Percentiles rank a stretch among this genome's conserved stretches.
Conservation (phyloP, 2,797 vertebrate species). For the Ctenopoma multispine region DNA sequence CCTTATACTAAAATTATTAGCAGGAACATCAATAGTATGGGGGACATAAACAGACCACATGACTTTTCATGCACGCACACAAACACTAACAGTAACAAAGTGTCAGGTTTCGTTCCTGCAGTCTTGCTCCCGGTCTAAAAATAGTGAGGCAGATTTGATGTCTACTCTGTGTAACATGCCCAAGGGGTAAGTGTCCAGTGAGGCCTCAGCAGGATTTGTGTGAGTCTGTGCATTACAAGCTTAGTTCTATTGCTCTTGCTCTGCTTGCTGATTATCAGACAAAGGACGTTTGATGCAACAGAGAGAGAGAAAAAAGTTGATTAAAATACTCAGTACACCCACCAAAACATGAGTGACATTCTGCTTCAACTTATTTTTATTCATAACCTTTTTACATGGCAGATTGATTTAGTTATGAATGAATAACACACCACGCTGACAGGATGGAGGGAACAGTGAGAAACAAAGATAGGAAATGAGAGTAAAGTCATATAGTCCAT, state of each 20-base stretch:
- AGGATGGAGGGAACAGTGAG: neutral
- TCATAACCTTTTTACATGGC: slow-evolving; percentile 23
- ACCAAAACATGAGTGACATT: slow-evolving; percentile 5
- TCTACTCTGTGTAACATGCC: slow-evolving; percentile 67
- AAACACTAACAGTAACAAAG: slow-evolving; percentile 65
- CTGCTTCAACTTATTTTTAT: slow-evolving; percentile 40
- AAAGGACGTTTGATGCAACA: neutral
- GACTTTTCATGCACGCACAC: slow-evolving; percentile 23
- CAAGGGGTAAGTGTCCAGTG: slow-evolving; percentile 61
- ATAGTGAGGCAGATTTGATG: slow-evolving; percentile 73
- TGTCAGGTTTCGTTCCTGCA: slow-evolving; percentile 77
- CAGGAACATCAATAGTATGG: slow-evolving; percentile 1
- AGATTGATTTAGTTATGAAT: slow-evolving; percentile 11
- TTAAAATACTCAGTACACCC: neutral
- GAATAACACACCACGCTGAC: neutral
- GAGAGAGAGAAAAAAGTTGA: neutral
- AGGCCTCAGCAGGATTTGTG: slow-evolving; percentile 28
- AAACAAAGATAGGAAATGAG: neutral
- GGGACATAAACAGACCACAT: slow-evolving; percentile 26
- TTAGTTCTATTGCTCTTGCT: neutral
- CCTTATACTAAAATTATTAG: slow-evolving; percentile 9
- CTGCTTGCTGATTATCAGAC: neutral
- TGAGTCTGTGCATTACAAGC: neutral
- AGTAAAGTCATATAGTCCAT: neutral
- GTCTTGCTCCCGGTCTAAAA: slow-evolving; percentile 71